A percentile compares a stretch with the other conserved stretches of the same genome.
Evolutionary conservation across 2,888 invertebrate genomes (phyloP).

Genomic region (Podabrus alpinus): DNA sequence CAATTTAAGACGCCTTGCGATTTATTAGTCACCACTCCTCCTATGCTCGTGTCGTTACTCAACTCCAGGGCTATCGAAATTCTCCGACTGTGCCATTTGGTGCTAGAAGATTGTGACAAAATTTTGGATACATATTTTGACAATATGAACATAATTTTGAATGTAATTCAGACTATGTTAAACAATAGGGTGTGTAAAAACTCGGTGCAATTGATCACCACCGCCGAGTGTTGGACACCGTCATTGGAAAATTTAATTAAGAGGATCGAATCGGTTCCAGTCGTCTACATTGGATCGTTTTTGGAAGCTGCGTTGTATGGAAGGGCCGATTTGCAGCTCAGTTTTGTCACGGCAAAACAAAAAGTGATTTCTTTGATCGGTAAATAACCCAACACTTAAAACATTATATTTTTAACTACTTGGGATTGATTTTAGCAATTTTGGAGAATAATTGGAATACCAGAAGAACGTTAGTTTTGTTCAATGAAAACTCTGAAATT

Average conservation of each 20-base stretch:
- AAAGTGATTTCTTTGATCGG: slow-evolving; percentile 56
- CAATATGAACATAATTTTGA: slow-evolving; percentile 56
- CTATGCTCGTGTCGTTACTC: slow-evolving; percentile 58
- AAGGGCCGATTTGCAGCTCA: slow-evolving; percentile 57
- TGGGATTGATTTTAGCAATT: slow-evolving; percentile 51
- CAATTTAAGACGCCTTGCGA: slow-evolving; percentile 50
- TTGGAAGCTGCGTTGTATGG: slow-evolving; percentile 78
- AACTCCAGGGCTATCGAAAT: slow-evolving; percentile 61
- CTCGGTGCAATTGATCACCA: slow-evolving; percentile 63
- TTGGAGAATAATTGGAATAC: slow-evolving; percentile 55
- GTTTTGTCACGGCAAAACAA: slow-evolving; percentile 52
- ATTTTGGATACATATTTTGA: slow-evolving; percentile 61
- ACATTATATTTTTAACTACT: not conserved
- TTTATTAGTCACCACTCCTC: slow-evolving; percentile 72
- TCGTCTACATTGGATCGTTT: slow-evolving; percentile 71
- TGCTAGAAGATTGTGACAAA: slow-evolving; percentile 73
- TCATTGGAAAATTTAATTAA: slow-evolving; percentile 62
- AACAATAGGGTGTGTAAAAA: slow-evolving; percentile 55
- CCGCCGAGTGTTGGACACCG: slow-evolving; percentile 68
- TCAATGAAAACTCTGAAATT: slow-evolving; percentile 63
- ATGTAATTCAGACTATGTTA: slow-evolving; percentile 56
- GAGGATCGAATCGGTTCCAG: slow-evolving; percentile 60
- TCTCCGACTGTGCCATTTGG: slow-evolving; percentile 65
- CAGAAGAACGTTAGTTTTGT: slow-evolving; percentile 66
- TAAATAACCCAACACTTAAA: slow-evolving; percentile 35